Conservation (phyloP, 2,113 vertebrate species). For the Acinonyx jubatus region DNA sequence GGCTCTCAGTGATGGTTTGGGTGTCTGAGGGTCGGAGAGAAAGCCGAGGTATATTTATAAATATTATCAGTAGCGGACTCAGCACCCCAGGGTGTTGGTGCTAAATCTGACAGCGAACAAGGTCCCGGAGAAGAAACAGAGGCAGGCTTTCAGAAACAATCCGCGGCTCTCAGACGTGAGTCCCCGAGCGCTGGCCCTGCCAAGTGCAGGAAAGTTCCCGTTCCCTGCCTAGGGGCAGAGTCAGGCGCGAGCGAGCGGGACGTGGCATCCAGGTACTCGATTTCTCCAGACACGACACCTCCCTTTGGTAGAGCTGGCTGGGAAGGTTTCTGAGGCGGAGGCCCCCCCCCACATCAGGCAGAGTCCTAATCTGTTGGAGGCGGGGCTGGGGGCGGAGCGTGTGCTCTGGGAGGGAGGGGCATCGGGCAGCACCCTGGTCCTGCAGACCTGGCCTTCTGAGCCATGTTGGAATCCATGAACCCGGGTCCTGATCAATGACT, state of each 20-base stretch:
- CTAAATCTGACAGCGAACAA: accelerated
- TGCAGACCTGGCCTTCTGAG: neutral
- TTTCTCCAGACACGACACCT: accelerated
- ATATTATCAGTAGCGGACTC: accelerated
- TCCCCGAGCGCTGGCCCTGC: accelerated
- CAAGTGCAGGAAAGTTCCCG: accelerated
- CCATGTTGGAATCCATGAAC: neutral
- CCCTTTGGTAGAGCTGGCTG: accelerated
- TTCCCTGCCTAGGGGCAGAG: accelerated
- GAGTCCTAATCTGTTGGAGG: accelerated
- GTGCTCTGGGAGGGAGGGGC: neutral
- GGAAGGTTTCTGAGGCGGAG: neutral
- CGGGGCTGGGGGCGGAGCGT: accelerated
- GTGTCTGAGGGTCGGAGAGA: neutral
- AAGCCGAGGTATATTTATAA: accelerated
- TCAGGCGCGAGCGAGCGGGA: accelerated
- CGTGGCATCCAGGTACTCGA: neutral
- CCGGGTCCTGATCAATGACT: too few species aligned
- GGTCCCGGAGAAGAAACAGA: neutral
- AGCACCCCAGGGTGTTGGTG: accelerated
- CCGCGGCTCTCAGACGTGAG: accelerated
- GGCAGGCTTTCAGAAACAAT: accelerated
- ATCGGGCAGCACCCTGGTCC: neutral
- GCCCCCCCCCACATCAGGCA: neutral
- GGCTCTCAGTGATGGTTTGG: accelerated